phyloP scores from a whole-genome alignment of 2,113 vertebrate species.

The Larimichthys crocea region DNA sequence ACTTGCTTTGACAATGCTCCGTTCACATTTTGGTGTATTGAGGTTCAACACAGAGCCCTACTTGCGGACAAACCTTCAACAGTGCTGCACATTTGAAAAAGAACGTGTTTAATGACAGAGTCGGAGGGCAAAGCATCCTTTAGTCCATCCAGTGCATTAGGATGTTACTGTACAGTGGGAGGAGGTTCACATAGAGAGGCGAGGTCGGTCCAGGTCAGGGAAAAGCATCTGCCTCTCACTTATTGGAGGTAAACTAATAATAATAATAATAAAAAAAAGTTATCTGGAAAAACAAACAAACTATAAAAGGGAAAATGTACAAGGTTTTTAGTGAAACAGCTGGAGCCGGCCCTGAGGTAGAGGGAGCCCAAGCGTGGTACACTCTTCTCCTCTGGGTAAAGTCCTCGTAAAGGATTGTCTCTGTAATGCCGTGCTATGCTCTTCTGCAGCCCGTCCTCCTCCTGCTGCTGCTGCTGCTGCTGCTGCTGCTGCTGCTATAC shows the following conservation, averaged over 20 bases:
- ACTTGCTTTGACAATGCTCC: background rate
- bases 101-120: slow-evolving; percentile 60
- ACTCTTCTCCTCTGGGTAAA: slow-evolving; percentile 52
- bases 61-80: slow-evolving; percentile 2
- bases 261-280: slow-evolving; percentile 28
- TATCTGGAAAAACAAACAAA: slow-evolving; percentile 40
- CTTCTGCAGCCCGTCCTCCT: slow-evolving; percentile 31
- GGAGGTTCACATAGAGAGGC: slow-evolving; percentile 24
- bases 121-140: background rate
- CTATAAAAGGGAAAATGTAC: slow-evolving; percentile 66
- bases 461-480: slow-evolving; percentile 13
- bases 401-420: slow-evolving; percentile 70
- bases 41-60: background rate
- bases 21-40: background rate
- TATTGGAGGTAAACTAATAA: slow-evolving; percentile 39
- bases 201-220: slow-evolving; percentile 25
- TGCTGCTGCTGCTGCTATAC: slow-evolving; percentile 82
- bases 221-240: slow-evolving; percentile 42
- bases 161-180: slow-evolving; percentile 33
- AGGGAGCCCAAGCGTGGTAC: slow-evolving; percentile 17
- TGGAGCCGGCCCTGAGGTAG: slow-evolving; percentile 50
- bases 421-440: slow-evolving; percentile 36
- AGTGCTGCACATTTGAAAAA: slow-evolving; percentile 17
- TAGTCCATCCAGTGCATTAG: slow-evolving; percentile 3
- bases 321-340: slow-evolving; percentile 53